Evolutionary conservation across 2,797 vertebrate genomes (phyloP).

Genomic region (Distichodus sexfasciatus): DNA sequence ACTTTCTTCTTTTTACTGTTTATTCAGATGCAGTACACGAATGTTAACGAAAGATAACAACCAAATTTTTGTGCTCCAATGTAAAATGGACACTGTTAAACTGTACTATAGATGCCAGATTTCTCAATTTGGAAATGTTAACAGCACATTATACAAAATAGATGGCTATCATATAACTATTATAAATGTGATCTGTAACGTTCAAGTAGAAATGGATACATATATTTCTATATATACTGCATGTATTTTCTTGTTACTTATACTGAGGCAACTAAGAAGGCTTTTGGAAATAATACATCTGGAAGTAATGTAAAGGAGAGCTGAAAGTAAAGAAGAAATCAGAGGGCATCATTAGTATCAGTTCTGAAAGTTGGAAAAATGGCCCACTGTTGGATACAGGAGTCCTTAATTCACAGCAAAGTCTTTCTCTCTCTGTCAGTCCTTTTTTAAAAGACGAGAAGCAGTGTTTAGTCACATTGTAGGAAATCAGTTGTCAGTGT

Average conservation of each 20-base stretch:
- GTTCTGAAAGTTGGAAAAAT: not conserved
- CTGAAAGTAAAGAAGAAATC: not conserved
- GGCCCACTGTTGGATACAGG: conserved; percentile 3
- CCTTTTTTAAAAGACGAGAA: not conserved
- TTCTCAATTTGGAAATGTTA: no score
- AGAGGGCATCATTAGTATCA: not conserved
- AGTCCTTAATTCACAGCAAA: not conserved
- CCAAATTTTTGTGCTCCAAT: conserved; percentile 49
- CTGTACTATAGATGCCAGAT: no score
- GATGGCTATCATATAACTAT: not conserved
- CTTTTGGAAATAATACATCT: not conserved
- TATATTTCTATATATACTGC: no score
- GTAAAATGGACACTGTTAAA: conserved; percentile 40
- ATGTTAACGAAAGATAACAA: conserved; percentile 57
- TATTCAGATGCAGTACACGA: conserved; percentile 64
- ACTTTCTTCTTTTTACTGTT: conserved; percentile 67
- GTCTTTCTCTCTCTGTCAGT: conserved; percentile 1
- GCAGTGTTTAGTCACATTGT: not conserved
- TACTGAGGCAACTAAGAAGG: not conserved
- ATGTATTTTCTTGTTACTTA: not conserved
- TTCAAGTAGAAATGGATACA: not conserved
- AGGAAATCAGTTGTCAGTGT: not conserved
- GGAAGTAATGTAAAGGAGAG: not conserved
- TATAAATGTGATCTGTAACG: not conserved
- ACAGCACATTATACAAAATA: not conserved